These are phyloP conservation scores for Sarcophaga caerulescens DNA, from an alignment of 2,888 invertebrate genomes.

Conservation along the genomic window DNA sequence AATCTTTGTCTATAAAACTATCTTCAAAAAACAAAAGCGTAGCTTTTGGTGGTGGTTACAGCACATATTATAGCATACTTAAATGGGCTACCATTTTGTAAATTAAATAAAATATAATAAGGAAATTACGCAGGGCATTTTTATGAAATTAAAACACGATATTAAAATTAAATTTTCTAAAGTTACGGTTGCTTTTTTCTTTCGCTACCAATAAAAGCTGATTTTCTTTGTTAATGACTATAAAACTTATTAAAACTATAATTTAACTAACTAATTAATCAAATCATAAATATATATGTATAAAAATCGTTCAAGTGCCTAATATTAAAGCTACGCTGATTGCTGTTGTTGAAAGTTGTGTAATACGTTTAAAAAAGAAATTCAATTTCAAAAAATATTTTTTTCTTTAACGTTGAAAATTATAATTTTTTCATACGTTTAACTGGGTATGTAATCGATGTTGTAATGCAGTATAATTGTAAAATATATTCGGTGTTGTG, in stretches of 20 bases:
- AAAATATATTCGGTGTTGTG: conserved; percentile 59
- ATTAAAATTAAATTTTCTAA: not conserved
- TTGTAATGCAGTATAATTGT: conserved; percentile 76
- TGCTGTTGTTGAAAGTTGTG: conserved; percentile 54
- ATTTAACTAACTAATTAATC: no score
- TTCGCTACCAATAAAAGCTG: not conserved
- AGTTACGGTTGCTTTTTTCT: conserved; percentile 55
- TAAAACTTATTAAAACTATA: not conserved
- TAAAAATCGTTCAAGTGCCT: not conserved
- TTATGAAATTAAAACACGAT: not conserved
- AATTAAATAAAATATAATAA: no score
- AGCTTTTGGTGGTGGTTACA: not conserved
- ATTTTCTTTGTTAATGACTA: not conserved
- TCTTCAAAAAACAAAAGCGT: not conserved
- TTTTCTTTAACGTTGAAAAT: conserved; percentile 24
- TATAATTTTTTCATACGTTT: conserved; percentile 12
- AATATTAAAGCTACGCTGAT: not conserved
- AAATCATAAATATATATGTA: no score
- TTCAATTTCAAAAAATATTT: conserved; percentile 3
- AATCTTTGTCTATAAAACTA: no score
- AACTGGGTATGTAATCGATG: conserved; percentile 79
- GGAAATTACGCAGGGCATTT: not conserved
- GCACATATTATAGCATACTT: not conserved
- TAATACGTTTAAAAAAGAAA: conserved; percentile 35
- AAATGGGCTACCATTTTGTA: not conserved